Conservation (phyloP, 2,113 vertebrate genomes). For the Lagopus leucura region DNA sequence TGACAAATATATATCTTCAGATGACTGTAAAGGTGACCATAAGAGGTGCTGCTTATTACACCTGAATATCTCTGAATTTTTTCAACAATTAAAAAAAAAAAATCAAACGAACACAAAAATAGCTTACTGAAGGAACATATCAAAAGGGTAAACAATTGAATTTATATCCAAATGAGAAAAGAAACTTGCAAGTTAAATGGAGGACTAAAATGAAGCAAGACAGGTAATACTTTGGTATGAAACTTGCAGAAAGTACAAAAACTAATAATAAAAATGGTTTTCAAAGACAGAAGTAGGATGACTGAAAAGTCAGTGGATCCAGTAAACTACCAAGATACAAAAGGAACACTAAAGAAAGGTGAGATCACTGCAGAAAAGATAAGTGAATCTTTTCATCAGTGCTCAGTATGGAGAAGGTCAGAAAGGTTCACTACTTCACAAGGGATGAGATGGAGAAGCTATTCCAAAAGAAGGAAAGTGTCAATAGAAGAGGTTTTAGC, state of each 20-base stretch:
- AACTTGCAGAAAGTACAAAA: not conserved
- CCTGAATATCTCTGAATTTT: not conserved
- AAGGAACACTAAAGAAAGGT: not conserved
- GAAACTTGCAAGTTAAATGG: not conserved
- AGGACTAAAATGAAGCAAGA: not conserved
- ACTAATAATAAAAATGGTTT: not conserved
- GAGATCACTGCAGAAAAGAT: not conserved
- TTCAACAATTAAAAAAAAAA: not conserved
- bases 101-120: not conserved
- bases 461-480: not conserved
- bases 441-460: not conserved
- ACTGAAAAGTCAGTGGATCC: not conserved
- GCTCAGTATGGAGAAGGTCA: not conserved
- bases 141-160: not conserved
- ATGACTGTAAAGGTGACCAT: not conserved
- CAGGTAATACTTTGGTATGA: not conserved
- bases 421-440: not conserved
- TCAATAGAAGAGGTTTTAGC: not conserved
- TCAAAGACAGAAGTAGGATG: not conserved
- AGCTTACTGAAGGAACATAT: not conserved
- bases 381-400: conserved; percentile 11
- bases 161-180: not conserved
- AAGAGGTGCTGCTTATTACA: accelerated
- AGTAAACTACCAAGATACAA: not conserved
- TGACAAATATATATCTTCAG: not conserved